Evolutionary conservation across 2,888 invertebrate species (phyloP), one percentile per base, ranked within the genome.

Genomic region (Synanthedon andrenaeformis): DNA sequence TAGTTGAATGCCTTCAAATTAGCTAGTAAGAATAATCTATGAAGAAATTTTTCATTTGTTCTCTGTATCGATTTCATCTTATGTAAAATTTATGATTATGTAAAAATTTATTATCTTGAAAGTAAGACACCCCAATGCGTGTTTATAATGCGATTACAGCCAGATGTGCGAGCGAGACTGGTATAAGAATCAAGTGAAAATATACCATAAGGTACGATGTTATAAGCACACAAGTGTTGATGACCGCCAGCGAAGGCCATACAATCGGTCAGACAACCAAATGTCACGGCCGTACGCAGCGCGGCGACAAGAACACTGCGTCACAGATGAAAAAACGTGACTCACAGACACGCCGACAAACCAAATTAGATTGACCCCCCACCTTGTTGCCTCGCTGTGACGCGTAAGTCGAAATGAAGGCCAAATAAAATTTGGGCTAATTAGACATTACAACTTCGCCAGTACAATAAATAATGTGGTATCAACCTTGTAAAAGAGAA

Each of bases 201-300:
- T 70, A 66, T 65, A 66, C 60, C 62, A 67, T 72, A 74, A 74
- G 71, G 79, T 78, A 72, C 67, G 69, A 67, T 5, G 5, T 23
- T 23, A n/a, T n/a, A 72, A 76, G 66, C 53, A 48, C 71, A 74
- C 74, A 70, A 72, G 81, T 76, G 86, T 83, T 82, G 85, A 77
- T 82, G 86, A 87, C 86, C 85, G 85, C 80, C 71, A 65, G 65
- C 75, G 85, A 85, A 87, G 86, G 86, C 83, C 84, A 80, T 65
- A 67, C 85, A 85, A 86, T 87, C 86, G 85, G 86, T 86, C 86
- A 85, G 77, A 76, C 82, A 77, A 70, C 69, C 77, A 87, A 87
- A 87, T 87, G 86, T 87, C 86, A 87, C 67, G 86, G 86, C 64
- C 84, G 76, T 72, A 72, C 80, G 70, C 72, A 63, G 63, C 68